Base-by-base conservation (phyloP, 1,140 invertebrate species). In the Drosophila nebulosa region DNA sequence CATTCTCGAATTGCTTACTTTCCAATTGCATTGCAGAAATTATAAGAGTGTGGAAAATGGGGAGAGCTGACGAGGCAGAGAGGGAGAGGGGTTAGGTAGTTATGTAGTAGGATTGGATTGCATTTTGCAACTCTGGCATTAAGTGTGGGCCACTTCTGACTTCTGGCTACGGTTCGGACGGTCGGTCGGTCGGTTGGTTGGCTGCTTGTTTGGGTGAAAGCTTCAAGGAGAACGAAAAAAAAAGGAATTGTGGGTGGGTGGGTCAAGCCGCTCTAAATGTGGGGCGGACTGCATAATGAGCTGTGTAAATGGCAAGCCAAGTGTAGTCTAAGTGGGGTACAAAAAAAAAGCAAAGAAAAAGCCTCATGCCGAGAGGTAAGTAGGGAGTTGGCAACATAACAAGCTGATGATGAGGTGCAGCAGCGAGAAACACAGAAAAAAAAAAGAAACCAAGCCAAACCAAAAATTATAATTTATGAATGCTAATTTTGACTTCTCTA, bases 211-310 rank as follows among this genome's bases (percentile, higher is more conserved):
- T 46, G 39, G 39, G 39, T 46, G 69, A 76, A 72, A 75, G 64
- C 59, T 64, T 56, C 58, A 55, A 35, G 39, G 18, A 36, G 3
- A 32, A 10, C 9, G 7, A 42, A 46, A 46, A 10, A 60, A 36
- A 42, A 18, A 18, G 39, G 16, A 46, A 46, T 46, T 46, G 39
- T 46, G 16, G 39, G 39, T 46, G 39, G 39, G 39, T 46, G 24
- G 14, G 52, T 55, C 26, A 26, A 55, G 12, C 24, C 16, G 18
- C 68, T 58, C 57, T 61, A 36, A 58, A 66, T 66, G 62, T 74
- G 71, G 62, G 68, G 58, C 63, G 58, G 39, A 53, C 16, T 59
- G 58, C 61, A 50, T 60, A 71, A 68, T 75, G 64, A 75, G 63
- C 68, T 74, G 57, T 51, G 46, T 35, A 59, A 75, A 42, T 73